Percentiles rank a stretch among this genome's conserved stretches.
These are phyloP conservation scores for Athalia cordata DNA, from an alignment of 2,888 invertebrate species.

Conservation along the genomic window DNA sequence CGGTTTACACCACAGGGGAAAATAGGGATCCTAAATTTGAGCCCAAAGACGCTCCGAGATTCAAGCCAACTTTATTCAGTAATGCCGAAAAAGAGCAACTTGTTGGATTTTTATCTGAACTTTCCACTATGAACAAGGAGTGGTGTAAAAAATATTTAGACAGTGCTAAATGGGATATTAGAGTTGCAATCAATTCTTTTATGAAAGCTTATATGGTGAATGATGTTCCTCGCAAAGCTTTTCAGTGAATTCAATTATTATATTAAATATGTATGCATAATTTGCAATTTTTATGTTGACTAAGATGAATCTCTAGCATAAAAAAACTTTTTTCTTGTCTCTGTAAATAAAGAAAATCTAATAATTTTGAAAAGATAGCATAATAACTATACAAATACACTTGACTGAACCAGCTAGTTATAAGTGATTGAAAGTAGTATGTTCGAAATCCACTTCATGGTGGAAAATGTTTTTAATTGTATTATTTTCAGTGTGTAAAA, in stretches of 20 bases:
- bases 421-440: too few species aligned
- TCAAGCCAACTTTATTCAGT: slow-evolving; percentile 63
- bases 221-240: slow-evolving; percentile 66
- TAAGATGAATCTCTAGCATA: neutral
- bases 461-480: neutral
- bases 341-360: neutral
- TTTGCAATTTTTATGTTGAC: neutral
- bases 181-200: slow-evolving; percentile 65
- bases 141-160: slow-evolving; percentile 63
- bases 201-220: slow-evolving; percentile 67
- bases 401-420: slow-evolving; percentile 3
- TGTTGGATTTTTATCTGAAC: slow-evolving; percentile 62
- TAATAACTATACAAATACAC: neutral
- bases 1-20: slow-evolving; percentile 54
- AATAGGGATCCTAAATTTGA: slow-evolving; percentile 50
- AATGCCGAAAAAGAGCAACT: slow-evolving; percentile 66
- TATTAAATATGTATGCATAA: slow-evolving; percentile 38
- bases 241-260: slow-evolving; percentile 49
- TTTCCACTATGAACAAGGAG: slow-evolving; percentile 66
- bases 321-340: slow-evolving; percentile 11
- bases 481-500: slow-evolving; percentile 10
- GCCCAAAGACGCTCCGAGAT: slow-evolving; percentile 52
- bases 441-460: neutral
- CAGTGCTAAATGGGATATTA: slow-evolving; percentile 65
- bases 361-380: slow-evolving; percentile 1